Evolutionary conservation across 2,113 vertebrate genomes (phyloP), one percentile per base, ranked within the genome.

Genomic region (Oreocharis arfaki): DNA sequence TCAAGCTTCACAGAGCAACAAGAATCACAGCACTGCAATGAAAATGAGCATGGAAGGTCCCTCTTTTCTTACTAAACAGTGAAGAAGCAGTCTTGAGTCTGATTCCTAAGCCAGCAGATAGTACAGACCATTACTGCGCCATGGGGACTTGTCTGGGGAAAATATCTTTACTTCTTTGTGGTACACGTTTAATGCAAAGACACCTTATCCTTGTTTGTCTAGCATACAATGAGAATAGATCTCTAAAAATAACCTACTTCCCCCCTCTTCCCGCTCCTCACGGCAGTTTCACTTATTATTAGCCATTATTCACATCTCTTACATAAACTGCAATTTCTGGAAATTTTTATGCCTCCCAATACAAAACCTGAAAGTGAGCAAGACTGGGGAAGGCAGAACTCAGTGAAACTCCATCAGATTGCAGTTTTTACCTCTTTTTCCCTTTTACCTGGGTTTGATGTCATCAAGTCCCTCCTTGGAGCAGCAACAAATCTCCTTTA

Each of bases 401-500:
- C 41, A 17, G 19, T 11, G 39, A 49, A 59, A 55, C n/a, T 32
- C 21, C 1, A 28, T 0, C 6, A 56, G 5, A 23, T 9, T 61
- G 35, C 9, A 8, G 7, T 65, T 65, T 69, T 69, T 57, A 56
- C 61, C 39, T 83, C 52, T 52, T 4, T 56, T 67, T 70, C 68
- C 68, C 41, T 79, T 84, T 49, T 69, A 47, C 75, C 76, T 27
- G 64, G 21, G 41, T 83, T 81, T 77, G 74, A 80, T 28, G 16
- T 60, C 39, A 77, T 32, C 53, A 14, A 2, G 33, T 21, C 30
- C 3, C 70, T 70, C 76, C 46, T 46, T 2, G 32, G 57, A 89
- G 50, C 64, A 79, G 84, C 78, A 53, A 30, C 14, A 90, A 93
- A 95, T 76, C 91, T 87, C 70, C 93, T 89, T 96, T 81, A 44